Evolutionary conservation across 2,797 vertebrate genomes (phyloP), one percentile per base, ranked within the genome.

Genomic region (Lateolabrax maculatus): DNA sequence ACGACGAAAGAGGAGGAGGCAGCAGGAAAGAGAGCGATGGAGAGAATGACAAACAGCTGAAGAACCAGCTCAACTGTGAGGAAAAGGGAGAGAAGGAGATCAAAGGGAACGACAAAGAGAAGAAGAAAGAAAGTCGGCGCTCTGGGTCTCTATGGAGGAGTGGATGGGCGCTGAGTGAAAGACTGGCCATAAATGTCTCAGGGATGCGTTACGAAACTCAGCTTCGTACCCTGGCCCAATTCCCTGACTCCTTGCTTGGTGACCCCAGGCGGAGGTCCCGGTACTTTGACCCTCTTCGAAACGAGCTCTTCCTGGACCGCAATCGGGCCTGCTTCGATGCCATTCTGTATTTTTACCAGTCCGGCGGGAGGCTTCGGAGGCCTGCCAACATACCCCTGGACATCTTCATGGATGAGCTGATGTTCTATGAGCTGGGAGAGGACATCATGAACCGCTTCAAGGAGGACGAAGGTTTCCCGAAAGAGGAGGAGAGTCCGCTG

Each of bases 261-360:
- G 96, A 98, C 90, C 97, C 97, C 0, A 90, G 87, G 3, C 92
- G 95, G 15, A 95, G 97, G 3, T 77, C 94, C 3, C 95, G 90
- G 4, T 98, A 96, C 91, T 98, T 96, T 53, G 97, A 98, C 94
- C 95, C 96, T 0, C 90, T 94, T 8, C 95, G 96, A 62, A 96
- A 96, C 0, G 97, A 98, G 77, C 95, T 96, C 2, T 98, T 98
- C 91, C 94, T 98, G 88, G 97, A 98, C 87, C 95, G 97, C 0
- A 97, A 97, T 81, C 94, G 97, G 52, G 96, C 96, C 84, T 97
- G 96, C 87, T 98, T 98, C 55, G 97, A 98, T 29, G 96, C 97
- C 27, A 96, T 97, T 79, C 93, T 98, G 25, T 97, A 98, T 77
- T 98, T 97, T 67, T 98, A 98, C 92, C 97, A 98, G 72, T 97